phyloP scores from a whole-genome alignment of 2,888 invertebrate species.

The Ceraclea dissimilis region DNA sequence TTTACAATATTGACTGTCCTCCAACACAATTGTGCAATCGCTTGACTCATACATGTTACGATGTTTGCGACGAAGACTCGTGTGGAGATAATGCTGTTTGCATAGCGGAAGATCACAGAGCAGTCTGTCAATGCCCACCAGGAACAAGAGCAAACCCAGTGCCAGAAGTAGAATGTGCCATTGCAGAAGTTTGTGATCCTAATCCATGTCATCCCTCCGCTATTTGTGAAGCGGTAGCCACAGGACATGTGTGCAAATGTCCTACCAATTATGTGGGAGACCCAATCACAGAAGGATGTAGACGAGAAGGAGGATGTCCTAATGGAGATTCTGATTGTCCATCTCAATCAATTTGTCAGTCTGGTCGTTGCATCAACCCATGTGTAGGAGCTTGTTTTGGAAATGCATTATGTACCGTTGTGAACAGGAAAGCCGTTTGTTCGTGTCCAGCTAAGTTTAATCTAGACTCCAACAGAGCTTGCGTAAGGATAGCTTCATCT shows the following conservation, averaged over 20 bases:
- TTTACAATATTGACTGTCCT: conserved; percentile 80
- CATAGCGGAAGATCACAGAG: conserved; percentile 75
- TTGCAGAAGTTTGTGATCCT: conserved; percentile 63
- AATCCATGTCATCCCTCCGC: conserved; percentile 78
- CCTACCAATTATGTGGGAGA: conserved; percentile 71
- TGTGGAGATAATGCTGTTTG: conserved; percentile 86
- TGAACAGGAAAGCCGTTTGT: conserved; percentile 70
- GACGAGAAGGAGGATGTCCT: conserved; percentile 66
- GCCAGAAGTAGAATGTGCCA: conserved; percentile 74
- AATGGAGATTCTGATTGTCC: conserved; percentile 71
- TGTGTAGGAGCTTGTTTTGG: conserved; percentile 76
- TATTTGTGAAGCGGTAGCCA: conserved; percentile 61
- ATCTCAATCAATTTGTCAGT: conserved; percentile 60
- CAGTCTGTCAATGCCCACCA: conserved; percentile 78
- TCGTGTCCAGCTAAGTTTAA: conserved; percentile 70
- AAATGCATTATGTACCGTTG: conserved; percentile 74
- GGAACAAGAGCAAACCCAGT: conserved; percentile 75
- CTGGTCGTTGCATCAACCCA: conserved; percentile 68
- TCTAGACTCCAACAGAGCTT: conserved; percentile 56
- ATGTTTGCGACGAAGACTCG: conserved; percentile 72
- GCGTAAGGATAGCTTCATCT: conserved; percentile 58
- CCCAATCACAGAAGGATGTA: conserved; percentile 66
- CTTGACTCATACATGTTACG: conserved; percentile 71
- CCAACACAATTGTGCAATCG: conserved; percentile 74
- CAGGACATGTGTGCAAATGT: conserved; percentile 71